These are phyloP conservation scores for Aurelia sp. DNA, from an alignment of 30 jellyfish, hydroid and myxozoan species.

Conservation along the genomic window DNA sequence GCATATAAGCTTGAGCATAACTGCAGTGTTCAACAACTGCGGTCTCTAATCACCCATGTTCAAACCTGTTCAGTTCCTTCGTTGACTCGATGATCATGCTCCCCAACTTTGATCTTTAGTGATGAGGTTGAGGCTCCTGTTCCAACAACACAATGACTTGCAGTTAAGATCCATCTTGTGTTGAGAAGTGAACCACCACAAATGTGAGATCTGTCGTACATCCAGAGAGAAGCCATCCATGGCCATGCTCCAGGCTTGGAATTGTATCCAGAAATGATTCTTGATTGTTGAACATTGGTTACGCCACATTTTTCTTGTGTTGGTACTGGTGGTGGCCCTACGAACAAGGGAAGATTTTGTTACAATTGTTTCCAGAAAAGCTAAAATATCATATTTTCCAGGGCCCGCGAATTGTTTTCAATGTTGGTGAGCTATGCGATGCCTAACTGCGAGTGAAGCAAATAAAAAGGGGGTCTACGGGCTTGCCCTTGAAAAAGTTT, in stretches of 20 bases:
- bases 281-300: slow-evolving; percentile 59
- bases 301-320: slow-evolving; percentile 64
- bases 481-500: no score
- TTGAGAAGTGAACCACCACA: slow-evolving; percentile 85
- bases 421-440: no score
- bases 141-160: slow-evolving; percentile 84
- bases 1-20: no score
- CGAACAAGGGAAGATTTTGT: no score
- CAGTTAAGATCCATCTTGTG: slow-evolving; percentile 83
- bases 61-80: slow-evolving; percentile 69
- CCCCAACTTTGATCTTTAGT: slow-evolving; percentile 75
- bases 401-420: no score
- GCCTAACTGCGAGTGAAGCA: no score
- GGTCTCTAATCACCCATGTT: no score
- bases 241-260: slow-evolving; percentile 97
- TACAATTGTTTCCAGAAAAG: no score
- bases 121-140: slow-evolving; percentile 37
- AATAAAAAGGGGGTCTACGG: no score
- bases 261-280: slow-evolving; percentile 70
- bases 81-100: slow-evolving; percentile 62
- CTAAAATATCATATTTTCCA: no score
- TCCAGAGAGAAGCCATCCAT: slow-evolving; percentile 90
- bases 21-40: no score
- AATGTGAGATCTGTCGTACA: slow-evolving; percentile 50
- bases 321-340: slow-evolving; percentile 45